Evolutionary conservation across 64 coral and sea anemone species (phyloP).

Genomic region (Anthopleura sola): DNA sequence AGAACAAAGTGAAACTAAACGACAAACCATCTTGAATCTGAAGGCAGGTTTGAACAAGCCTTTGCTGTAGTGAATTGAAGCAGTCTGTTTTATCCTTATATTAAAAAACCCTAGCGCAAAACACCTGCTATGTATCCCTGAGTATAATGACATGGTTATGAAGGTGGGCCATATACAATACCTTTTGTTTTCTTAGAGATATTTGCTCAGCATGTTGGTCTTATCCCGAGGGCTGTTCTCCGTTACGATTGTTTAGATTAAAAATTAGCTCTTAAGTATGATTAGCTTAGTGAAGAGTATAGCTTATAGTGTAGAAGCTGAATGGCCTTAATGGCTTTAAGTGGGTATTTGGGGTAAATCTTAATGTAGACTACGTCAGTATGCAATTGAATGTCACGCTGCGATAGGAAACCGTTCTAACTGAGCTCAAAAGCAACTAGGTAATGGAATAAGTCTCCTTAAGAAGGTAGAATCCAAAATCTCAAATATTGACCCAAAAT

Average conservation of each 20-base stretch:
- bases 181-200: background rate
- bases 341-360: background rate
- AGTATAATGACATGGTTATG: background rate
- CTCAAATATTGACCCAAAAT: too few relatives aligned
- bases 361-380: background rate
- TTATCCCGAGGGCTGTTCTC: background rate
- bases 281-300: background rate
- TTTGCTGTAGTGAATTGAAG: background rate
- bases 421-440: background rate
- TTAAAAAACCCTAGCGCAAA: background rate
- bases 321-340: background rate
- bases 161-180: background rate
- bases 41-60: background rate
- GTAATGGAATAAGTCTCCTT: background rate
- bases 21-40: background rate
- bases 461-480: background rate
- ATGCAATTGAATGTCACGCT: background rate
- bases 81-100: background rate
- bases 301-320: background rate
- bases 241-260: conserved; percentile 12
- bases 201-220: background rate
- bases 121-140: background rate
- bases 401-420: background rate
- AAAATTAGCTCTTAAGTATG: conserved; percentile 6
- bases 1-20: background rate